Percentiles rank a stretch among this genome's conserved stretches.
Evolutionary conservation across 2,113 vertebrate genomes (phyloP).

Genomic region (Pachycephala philippinensis): DNA sequence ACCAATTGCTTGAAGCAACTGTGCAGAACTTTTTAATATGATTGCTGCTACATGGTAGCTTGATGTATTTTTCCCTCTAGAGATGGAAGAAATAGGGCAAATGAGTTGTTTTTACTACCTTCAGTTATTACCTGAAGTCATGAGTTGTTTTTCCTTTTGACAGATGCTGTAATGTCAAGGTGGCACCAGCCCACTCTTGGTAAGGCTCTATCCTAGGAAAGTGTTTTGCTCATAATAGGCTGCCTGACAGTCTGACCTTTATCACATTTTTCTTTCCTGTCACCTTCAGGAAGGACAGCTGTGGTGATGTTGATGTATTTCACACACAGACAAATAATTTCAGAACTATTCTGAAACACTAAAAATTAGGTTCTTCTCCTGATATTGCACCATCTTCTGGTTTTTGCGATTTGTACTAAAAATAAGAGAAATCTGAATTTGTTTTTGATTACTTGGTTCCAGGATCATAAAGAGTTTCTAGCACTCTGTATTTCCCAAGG

Average conservation of each 20-base stretch:
- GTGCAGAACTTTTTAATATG: neutral
- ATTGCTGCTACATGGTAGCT: neutral
- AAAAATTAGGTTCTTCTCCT: neutral
- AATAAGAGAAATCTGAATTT: neutral
- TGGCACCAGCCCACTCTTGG: neutral
- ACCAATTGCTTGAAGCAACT: neutral
- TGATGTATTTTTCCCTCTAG: neutral
- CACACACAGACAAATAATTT: neutral
- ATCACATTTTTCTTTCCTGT: slow-evolving; percentile 19
- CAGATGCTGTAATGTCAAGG: slow-evolving; percentile 17
- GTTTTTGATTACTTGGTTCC: neutral
- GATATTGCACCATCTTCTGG: neutral
- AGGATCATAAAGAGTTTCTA: neutral
- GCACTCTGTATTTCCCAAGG: neutral
- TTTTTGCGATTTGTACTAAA: neutral
- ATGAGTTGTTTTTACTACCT: slow-evolving; percentile 6
- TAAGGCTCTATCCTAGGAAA: neutral
- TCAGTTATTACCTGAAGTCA: slow-evolving; percentile 15
- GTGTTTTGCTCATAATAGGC: neutral
- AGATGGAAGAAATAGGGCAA: slow-evolving; percentile 7
- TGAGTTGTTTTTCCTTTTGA: slow-evolving; percentile 31
- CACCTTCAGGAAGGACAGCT: neutral
- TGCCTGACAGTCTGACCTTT: slow-evolving; percentile 12
- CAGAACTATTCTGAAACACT: neutral
- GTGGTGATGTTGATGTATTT: neutral